These are phyloP conservation scores for Malurus splendens DNA, from an alignment of 2,797 vertebrate genomes.

Conservation along the genomic window DNA sequence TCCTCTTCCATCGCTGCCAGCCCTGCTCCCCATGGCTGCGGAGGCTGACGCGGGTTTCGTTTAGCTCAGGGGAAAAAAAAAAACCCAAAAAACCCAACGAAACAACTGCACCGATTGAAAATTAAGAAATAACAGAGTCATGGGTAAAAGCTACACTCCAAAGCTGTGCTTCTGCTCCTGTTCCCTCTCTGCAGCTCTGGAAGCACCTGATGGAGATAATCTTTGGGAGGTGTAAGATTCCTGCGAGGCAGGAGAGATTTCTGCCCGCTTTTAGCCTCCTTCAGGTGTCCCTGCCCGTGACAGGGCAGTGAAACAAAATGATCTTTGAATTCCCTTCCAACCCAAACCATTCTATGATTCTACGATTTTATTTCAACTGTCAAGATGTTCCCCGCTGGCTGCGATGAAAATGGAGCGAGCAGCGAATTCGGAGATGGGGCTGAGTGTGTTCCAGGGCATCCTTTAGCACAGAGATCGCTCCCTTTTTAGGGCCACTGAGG, in stretches of 20 bases:
- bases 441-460: not conserved
- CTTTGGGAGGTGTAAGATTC: not conserved
- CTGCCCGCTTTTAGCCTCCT: not conserved
- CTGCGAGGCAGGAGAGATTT: not conserved
- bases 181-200: not conserved
- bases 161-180: not conserved
- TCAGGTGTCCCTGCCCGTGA: not conserved
- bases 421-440: not conserved
- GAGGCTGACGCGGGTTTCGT: not conserved
- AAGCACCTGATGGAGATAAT: not conserved
- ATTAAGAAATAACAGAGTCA: fast-evolving
- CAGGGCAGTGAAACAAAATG: not conserved
- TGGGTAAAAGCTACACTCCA: not conserved
- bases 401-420: not conserved
- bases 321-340: not conserved
- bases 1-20: not conserved
- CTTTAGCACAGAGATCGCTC: not conserved
- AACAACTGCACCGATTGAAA: not conserved
- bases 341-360: not conserved
- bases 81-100: not conserved
- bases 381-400: not conserved
- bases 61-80: not conserved
- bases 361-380: not conserved
- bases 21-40: not conserved
- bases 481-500: not conserved